These are phyloP conservation scores for Perognathus longimembris DNA, from an alignment of 2,113 vertebrate genomes.

Conservation along the genomic window DNA sequence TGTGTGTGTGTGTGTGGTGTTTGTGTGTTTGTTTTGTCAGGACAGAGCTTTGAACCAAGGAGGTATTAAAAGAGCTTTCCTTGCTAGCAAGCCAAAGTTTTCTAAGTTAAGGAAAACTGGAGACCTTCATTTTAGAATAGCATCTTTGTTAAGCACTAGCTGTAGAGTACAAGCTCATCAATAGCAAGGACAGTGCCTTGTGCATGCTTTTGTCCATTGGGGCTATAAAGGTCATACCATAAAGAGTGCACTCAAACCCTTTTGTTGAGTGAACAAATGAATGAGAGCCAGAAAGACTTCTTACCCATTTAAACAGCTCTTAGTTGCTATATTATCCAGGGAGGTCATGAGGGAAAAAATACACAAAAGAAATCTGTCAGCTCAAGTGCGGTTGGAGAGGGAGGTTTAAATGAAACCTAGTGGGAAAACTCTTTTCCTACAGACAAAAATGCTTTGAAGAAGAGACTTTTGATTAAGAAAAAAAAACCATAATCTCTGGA, in stretches of 20 bases:
- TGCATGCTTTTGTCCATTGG: not conserved
- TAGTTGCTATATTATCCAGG: not conserved
- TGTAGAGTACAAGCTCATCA: not conserved
- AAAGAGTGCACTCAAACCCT: not conserved
- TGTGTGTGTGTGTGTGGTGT: no score
- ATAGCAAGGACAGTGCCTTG: not conserved
- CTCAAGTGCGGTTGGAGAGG: not conserved
- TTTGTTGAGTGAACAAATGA: not conserved
- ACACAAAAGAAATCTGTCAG: not conserved
- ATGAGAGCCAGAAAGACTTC: not conserved
- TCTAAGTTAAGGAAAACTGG: not conserved
- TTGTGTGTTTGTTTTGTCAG: no score
- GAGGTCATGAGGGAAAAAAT: not conserved
- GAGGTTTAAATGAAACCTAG: not conserved
- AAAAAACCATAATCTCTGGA: slow-evolving; percentile 35
- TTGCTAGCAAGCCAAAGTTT: not conserved
- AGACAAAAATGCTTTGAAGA: slow-evolving; percentile 60
- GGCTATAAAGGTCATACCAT: not conserved
- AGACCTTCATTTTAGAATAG: not conserved
- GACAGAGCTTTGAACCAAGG: no score
- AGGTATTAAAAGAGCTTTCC: no score
- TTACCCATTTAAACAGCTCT: not conserved
- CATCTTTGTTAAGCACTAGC: not conserved
- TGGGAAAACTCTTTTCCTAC: not conserved
- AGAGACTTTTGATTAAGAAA: slow-evolving; percentile 47